Evolutionary conservation across 2,113 vertebrate species (phyloP), one percentile per base, ranked within the genome.

Genomic region (Piprites chloris): DNA sequence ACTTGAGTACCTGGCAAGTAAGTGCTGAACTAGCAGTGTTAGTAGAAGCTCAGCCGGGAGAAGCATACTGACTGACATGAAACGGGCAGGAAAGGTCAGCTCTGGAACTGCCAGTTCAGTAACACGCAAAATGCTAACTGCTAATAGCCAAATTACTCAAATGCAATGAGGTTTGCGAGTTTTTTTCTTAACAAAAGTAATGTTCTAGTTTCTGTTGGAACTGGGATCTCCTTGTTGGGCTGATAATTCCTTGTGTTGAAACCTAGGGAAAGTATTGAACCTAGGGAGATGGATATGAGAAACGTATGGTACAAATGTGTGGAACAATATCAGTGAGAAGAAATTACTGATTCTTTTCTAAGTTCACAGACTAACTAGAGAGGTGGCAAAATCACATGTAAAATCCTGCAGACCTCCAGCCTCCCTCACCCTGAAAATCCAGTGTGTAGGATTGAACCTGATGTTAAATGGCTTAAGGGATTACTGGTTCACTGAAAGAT

Each of bases 391-490:
- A 94, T 93, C 75, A 84, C 68, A 62, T 74, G 75, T 84, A 76
- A 90, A 95, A 84, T 95, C 89, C 76, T 89, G 50, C 83, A 90
- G 68, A 67, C 79, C 68, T 93, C 50, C 75, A 78, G 82, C 79
- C 47, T 93, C 24, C 65, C 30, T 62, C 69, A n/a, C 65, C 41
- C 72, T 81, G 76, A 90, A 88, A 96, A 96, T 87, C 65, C 72
- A 88, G 58, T 32, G 30, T 95, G 82, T 80, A 84, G 75, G 80
- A 81, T 90, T 96, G 92, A 93, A 95, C 90, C 26, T 84, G 95
- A 92, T 96, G 86, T 93, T 96, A 95, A 97, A 94, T 85, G 88
- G 88, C 61, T 95, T 96, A 95, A 94, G 50, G 61, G 95, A 96
- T 96, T 97, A 96, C 65, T 89, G 85, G 68, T 63, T 95, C 85